phyloP scores from a whole-genome alignment of 1,140 invertebrate species.

The Drosophila melanogaster region DNA sequence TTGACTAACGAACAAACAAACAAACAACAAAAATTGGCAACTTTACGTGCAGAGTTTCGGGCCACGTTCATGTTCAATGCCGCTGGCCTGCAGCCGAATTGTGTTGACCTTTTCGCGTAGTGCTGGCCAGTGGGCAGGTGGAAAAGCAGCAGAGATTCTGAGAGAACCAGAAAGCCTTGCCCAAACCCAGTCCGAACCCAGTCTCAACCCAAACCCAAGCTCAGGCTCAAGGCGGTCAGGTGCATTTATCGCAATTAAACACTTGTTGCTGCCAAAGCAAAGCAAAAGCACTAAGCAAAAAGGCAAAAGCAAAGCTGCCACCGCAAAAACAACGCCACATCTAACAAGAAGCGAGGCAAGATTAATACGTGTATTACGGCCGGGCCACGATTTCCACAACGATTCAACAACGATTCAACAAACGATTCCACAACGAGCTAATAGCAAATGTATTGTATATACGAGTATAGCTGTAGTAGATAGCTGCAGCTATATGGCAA shows the following conservation, averaged over 20 bases:
- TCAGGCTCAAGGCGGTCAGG: slow-evolving; percentile 71
- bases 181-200: slow-evolving; percentile 23
- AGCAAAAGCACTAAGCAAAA: background rate
- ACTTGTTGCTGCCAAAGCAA: slow-evolving; percentile 71
- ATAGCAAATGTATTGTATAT: background rate
- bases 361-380: slow-evolving; percentile 53
- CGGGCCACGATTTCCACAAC: slow-evolving; percentile 49
- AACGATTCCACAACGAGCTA: slow-evolving; percentile 28
- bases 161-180: slow-evolving; percentile 54
- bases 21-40: slow-evolving; percentile 3
- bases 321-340: slow-evolving; percentile 63
- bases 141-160: slow-evolving; percentile 30
- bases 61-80: slow-evolving; percentile 49
- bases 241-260: slow-evolving; percentile 83
- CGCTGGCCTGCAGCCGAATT: background rate
- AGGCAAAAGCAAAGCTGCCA: slow-evolving; percentile 20
- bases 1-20: slow-evolving; percentile 23
- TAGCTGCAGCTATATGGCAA: background rate
- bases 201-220: background rate
- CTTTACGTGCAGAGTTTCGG: slow-evolving; percentile 24
- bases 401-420: slow-evolving; percentile 28
- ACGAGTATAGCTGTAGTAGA: background rate
- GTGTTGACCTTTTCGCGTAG: slow-evolving; percentile 29
- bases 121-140: slow-evolving; percentile 6
- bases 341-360: slow-evolving; percentile 64